phyloP scores from a whole-genome alignment of 2,888 invertebrate species.

The Drosophila paranaensis region DNA sequence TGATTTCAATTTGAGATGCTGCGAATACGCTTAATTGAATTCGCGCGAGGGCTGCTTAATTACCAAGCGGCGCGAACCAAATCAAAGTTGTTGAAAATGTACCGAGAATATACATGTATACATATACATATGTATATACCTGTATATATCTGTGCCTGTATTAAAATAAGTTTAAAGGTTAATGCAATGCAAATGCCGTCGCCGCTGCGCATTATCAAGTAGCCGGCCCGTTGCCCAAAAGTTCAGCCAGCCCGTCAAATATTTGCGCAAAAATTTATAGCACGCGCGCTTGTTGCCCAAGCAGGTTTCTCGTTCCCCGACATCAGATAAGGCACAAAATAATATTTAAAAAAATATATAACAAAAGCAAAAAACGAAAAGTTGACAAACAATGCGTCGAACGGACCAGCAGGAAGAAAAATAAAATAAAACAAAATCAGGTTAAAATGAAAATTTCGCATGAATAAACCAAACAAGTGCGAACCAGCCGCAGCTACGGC shows the following conservation, averaged over 20 bases:
- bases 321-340: constrained; percentile 42
- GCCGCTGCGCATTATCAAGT: constrained; percentile 51
- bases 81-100: constrained; percentile 41
- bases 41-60: constrained; percentile 60
- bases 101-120: neutral
- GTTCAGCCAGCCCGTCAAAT: constrained; percentile 52
- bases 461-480: constrained; percentile 26
- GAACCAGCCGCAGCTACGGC: neutral
- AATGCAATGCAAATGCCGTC: constrained; percentile 57
- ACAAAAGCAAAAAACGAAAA: constrained; percentile 26
- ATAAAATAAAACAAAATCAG: constrained; percentile 42
- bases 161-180: constrained; percentile 43
- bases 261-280: constrained; percentile 73
- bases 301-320: constrained; percentile 29
- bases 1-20: constrained; percentile 75
- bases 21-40: constrained; percentile 69
- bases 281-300: constrained; percentile 60
- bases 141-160: neutral
- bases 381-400: constrained; percentile 72
- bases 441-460: constrained; percentile 71
- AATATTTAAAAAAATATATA: neutral
- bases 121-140: constrained; percentile 13
- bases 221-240: constrained; percentile 34
- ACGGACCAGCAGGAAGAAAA: constrained; percentile 9
- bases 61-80: constrained; percentile 59